phyloP scores from a whole-genome alignment of 2,113 vertebrate species.

The Poecilia latipinna region DNA sequence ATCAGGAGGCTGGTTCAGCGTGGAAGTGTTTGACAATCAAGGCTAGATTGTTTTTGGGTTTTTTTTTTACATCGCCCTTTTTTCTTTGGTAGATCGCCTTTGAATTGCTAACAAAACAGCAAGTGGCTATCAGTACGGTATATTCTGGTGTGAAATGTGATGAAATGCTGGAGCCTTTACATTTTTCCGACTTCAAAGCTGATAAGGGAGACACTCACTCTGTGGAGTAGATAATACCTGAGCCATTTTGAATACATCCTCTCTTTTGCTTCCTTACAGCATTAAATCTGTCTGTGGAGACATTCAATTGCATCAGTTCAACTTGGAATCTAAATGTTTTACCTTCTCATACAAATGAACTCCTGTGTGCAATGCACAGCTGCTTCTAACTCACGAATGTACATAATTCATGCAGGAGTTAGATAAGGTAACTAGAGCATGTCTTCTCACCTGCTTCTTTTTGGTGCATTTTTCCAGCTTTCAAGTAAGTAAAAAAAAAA shows the following conservation, averaged over 20 bases:
- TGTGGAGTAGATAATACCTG: conserved; percentile 49
- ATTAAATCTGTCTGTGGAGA: conserved; percentile 42
- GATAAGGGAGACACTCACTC: conserved; percentile 42
- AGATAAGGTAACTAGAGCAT: background rate
- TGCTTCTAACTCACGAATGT: conserved; percentile 2
- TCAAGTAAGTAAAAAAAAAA: background rate
- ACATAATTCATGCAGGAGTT: conserved; percentile 12
- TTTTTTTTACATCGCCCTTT: background rate
- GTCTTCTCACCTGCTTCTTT: background rate
- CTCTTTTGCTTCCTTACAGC: conserved; percentile 34
- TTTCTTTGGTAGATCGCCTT: conserved; percentile 42
- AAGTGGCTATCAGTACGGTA: conserved; percentile 41
- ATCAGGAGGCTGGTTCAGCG: conserved; percentile 52
- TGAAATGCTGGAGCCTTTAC: conserved; percentile 49
- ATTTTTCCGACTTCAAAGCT: conserved; percentile 58
- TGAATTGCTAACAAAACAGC: conserved; percentile 32
- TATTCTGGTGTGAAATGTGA: conserved; percentile 61
- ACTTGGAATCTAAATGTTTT: conserved; percentile 33
- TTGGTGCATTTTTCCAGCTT: background rate
- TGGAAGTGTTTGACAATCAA: conserved; percentile 73
- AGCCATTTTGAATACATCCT: conserved; percentile 54
- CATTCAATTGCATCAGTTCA: conserved; percentile 39
- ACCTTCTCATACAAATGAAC: conserved; percentile 30
- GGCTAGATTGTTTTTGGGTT: conserved; percentile 51
- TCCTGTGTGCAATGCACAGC: conserved; percentile 11